Evolutionary conservation across 2,797 vertebrate species (phyloP).

Genomic region (Gastrophryne carolinensis): DNA sequence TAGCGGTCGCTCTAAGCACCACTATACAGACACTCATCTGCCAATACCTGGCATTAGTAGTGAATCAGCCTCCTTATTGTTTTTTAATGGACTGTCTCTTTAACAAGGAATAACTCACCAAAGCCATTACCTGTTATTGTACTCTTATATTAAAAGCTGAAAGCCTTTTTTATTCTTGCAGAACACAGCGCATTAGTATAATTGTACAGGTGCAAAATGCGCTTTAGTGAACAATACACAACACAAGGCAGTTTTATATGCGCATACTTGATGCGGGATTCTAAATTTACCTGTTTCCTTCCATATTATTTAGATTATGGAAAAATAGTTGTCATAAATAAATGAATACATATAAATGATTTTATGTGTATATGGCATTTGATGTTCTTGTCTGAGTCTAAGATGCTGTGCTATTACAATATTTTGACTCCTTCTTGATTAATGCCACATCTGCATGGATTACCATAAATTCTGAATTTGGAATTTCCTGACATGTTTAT

Average conservation of each 20-base stretch:
- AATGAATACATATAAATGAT: slow-evolving; percentile 59
- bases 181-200: slow-evolving; percentile 45
- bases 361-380: slow-evolving; percentile 60
- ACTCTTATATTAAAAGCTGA: background rate
- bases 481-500: slow-evolving; percentile 61
- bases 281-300: slow-evolving; percentile 58
- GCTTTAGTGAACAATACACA: slow-evolving; percentile 50
- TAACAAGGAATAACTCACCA: background rate
- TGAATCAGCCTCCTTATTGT: too few relatives aligned
- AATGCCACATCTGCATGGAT: slow-evolving; percentile 64
- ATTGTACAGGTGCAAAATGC: slow-evolving; percentile 55
- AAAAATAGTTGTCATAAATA: slow-evolving; percentile 55
- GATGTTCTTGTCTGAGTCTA: slow-evolving; percentile 58
- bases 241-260: slow-evolving; percentile 54
- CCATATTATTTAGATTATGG: slow-evolving; percentile 47
- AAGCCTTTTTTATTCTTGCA: slow-evolving; percentile 17
- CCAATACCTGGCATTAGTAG: too few relatives aligned
- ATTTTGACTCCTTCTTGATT: slow-evolving; percentile 61
- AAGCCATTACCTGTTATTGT: background rate
- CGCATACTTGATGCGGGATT: slow-evolving; percentile 53
- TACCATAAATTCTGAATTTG: slow-evolving; percentile 65
- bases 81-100: too few relatives aligned
- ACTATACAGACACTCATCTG: too few relatives aligned
- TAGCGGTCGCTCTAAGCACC: too few relatives aligned
- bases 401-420: slow-evolving; percentile 58